Conservation (phyloP, 2,113 vertebrate species). For the Tachysurus fulvidraco region DNA sequence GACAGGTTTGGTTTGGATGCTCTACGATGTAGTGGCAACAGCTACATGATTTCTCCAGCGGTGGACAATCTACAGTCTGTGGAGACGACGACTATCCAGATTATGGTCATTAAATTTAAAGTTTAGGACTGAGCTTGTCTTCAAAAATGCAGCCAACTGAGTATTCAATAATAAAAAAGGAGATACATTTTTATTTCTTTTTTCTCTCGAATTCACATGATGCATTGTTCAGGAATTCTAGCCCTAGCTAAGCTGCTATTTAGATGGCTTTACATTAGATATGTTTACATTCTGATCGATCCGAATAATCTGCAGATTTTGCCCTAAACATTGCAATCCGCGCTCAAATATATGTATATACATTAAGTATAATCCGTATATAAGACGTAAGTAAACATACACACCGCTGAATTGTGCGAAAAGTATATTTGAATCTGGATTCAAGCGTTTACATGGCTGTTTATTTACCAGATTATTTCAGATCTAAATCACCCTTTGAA, state of each 20-base stretch:
- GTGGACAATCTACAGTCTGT: not conserved
- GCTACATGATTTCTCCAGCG: not conserved
- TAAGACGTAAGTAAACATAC: no score
- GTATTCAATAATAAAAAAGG: not conserved
- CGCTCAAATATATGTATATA: no score
- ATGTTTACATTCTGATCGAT: no score
- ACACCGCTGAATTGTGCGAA: no score
- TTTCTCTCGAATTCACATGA: not conserved
- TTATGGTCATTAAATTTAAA: not conserved
- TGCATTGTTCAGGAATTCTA: not conserved
- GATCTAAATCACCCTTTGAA: no score
- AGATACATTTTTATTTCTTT: no score
- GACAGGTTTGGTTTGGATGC: not conserved
- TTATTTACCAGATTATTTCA: no score
- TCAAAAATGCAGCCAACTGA: not conserved
- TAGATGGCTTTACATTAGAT: not conserved
- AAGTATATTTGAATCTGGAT: no score
- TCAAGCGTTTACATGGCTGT: no score
- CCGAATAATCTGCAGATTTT: no score
- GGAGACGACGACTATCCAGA: not conserved
- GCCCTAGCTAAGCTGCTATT: not conserved
- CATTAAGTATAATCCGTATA: no score
- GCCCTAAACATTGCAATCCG: no score
- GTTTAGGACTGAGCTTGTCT: not conserved
- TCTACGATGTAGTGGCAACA: not conserved